These are phyloP conservation scores for Thecophora atra DNA, from an alignment of 2,888 invertebrate genomes.

Conservation along the genomic window DNA sequence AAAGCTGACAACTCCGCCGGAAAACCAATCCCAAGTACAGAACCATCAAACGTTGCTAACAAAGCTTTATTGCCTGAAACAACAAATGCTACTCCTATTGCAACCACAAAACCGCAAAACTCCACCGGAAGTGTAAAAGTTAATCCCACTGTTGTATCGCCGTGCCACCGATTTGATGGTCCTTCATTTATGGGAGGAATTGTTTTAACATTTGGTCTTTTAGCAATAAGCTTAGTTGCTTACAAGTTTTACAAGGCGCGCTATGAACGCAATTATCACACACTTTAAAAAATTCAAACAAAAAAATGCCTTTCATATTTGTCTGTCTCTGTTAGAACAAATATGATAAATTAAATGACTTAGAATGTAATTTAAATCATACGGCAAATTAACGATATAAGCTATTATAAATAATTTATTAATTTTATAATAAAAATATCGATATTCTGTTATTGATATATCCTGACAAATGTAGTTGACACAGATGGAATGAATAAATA, in stretches of 20 bases:
- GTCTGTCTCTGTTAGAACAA: too few species aligned
- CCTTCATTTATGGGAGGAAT: slow-evolving; percentile 87
- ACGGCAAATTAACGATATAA: too few species aligned
- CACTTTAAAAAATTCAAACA: too few species aligned
- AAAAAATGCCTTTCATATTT: too few species aligned
- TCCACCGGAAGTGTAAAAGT: too few species aligned
- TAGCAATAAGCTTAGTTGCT: slow-evolving; percentile 83
- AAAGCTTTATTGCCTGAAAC: slow-evolving; percentile 39
- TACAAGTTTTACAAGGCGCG: slow-evolving; percentile 89
- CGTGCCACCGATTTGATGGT: slow-evolving; percentile 73
- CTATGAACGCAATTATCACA: slow-evolving; percentile 87
- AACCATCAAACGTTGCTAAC: slow-evolving; percentile 38
- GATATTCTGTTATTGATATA: too few species aligned
- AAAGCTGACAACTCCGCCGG: slow-evolving; percentile 30
- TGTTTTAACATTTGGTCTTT: slow-evolving; percentile 79
- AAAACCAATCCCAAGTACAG: slow-evolving; percentile 30
- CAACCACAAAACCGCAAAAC: slow-evolving; percentile 41
- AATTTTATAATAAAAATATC: too few species aligned
- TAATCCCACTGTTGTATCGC: slow-evolving; percentile 56
- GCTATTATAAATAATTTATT: too few species aligned
- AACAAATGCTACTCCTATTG: slow-evolving; percentile 49
- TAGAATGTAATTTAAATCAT: too few species aligned
- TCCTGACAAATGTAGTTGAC: too few species aligned
- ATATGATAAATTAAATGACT: too few species aligned
- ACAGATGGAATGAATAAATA: too few species aligned